Evolutionary conservation across 2,888 invertebrate genomes (phyloP).

Genomic region (Icerya purchasi): DNA sequence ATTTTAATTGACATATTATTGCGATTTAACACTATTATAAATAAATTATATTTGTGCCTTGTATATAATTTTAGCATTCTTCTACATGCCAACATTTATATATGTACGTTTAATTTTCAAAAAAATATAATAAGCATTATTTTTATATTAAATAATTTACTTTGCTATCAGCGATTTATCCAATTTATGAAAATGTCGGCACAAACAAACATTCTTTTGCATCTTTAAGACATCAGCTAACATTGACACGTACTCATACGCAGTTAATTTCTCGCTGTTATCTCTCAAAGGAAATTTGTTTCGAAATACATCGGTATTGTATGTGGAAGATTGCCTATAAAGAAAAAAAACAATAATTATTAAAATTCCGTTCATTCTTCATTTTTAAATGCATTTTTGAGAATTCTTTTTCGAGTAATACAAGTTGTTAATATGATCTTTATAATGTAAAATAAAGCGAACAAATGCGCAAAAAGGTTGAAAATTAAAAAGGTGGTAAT

Average conservation of each 20-base stretch:
- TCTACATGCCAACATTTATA: too few species aligned
- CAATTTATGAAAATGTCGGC: constrained; percentile 68
- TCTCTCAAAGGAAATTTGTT: constrained; percentile 33
- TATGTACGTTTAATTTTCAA: too few species aligned
- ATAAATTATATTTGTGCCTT: too few species aligned
- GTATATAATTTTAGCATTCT: too few species aligned
- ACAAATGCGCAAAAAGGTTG: not conserved
- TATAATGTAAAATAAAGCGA: too few species aligned
- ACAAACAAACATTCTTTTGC: constrained; percentile 84
- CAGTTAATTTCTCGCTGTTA: constrained; percentile 26
- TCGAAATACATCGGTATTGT: constrained; percentile 11
- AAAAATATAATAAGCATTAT: too few species aligned
- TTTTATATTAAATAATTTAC: too few species aligned
- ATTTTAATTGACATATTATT: too few species aligned
- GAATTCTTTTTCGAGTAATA: constrained; percentile 10
- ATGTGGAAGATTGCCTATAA: constrained; percentile 14
- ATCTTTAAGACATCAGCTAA: constrained; percentile 72
- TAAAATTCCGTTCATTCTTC: too few species aligned
- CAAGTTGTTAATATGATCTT: too few species aligned
- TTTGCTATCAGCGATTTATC: constrained; percentile 45
- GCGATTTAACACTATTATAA: too few species aligned
- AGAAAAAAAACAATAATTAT: not conserved
- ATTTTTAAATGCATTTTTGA: too few species aligned
- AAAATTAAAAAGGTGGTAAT: not conserved
- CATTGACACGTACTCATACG: constrained; percentile 57